phyloP scores from a whole-genome alignment of 2,113 vertebrate species.

The Platanista minor region DNA sequence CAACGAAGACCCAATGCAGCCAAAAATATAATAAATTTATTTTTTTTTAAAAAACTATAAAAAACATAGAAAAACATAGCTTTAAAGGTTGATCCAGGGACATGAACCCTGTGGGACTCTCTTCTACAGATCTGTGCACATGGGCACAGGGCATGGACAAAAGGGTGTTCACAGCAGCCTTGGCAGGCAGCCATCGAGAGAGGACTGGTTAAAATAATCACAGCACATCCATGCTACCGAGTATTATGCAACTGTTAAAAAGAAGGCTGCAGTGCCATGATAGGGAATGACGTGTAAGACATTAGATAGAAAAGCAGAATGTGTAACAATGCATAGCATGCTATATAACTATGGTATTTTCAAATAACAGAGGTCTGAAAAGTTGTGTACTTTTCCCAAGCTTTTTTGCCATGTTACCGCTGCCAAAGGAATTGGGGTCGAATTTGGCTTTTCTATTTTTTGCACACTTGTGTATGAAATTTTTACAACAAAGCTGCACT shows the following conservation, averaged over 20 bases:
- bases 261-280: not conserved
- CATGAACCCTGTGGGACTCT: not conserved
- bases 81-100: not conserved
- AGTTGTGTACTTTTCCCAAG: not conserved
- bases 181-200: not conserved
- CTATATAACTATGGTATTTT: not conserved
- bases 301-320: not conserved
- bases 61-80: too few relatives aligned
- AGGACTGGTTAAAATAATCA: not conserved
- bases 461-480: not conserved
- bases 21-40: too few relatives aligned
- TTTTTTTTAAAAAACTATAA: too few relatives aligned
- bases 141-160: not conserved
- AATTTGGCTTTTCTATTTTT: constrained; percentile 21
- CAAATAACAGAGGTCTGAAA: not conserved
- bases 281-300: not conserved
- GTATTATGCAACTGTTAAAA: not conserved
- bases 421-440: not conserved
- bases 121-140: not conserved
- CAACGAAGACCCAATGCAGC: too few relatives aligned
- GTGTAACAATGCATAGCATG: not conserved
- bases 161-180: not conserved
- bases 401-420: not conserved
- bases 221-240: not conserved
- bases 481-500: not conserved